Evolutionary conservation across 2,888 invertebrate species (phyloP), one percentile per base, ranked within the genome.

Genomic region (Andricus curvator): DNA sequence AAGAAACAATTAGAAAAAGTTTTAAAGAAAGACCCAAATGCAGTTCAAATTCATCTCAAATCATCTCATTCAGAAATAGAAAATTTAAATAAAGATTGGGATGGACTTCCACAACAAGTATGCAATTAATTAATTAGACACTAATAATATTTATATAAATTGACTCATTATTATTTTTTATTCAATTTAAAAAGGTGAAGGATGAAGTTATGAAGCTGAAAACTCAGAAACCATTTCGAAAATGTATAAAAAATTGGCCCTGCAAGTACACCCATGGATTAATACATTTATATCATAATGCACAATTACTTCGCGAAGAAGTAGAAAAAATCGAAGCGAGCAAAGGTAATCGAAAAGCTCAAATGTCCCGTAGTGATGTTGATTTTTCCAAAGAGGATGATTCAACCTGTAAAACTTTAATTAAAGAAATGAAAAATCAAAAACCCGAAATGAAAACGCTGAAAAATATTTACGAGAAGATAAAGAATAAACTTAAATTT

Each of bases 271-370:
- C n/a, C 11, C 17, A 70, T 9, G 33, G 13, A 33, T 51, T 70
- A 70, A 70, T 70, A 29, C 8, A 70, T 33, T 70, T 70, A 33
- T 70, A 70, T 51, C 70, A 70, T n/a, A 70, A 70, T 70, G 33
- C 70, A 17, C 33, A 70, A 51, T 70, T 48, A 20, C 33, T 70
- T 51, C 33, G n/a, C 4, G 29, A 51, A 33, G 51, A 51, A 13
- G 20, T 13, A 51, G 29, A 51, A 20, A 70, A 70, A 70, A 25
- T 70, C 1, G 17, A 70, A 33, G 29, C 17, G 25, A 44, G 9
- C 5, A 33, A 33, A 29, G 44, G 25, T 20, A 15, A 41, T 41
- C 15, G 6, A 68, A 44, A 29, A 70, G 17, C 2, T n/a, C 22
- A 44, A 68, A 44, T 68, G 22, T 44, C 41, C 41, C 13, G 17